Conservation (phyloP, 2,797 vertebrate species). For the Sebastes nivosus region DNA sequence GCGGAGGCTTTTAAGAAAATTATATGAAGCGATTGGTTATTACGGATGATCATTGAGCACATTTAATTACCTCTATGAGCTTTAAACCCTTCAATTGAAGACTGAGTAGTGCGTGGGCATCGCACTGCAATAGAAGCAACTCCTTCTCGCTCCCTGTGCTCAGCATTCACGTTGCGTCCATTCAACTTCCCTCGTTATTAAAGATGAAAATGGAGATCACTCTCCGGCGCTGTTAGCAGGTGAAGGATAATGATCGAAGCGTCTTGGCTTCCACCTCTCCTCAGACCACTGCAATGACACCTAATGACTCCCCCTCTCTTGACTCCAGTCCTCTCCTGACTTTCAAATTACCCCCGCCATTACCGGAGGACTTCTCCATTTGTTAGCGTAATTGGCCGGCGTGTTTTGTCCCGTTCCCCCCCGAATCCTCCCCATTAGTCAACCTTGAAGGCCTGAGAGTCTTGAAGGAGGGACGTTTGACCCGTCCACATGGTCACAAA, state of each 20-base stretch:
- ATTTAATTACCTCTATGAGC: constrained; percentile 20
- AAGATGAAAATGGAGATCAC: constrained; percentile 49
- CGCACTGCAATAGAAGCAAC: background rate
- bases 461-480: constrained; percentile 22
- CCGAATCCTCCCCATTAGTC: constrained; percentile 59
- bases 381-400: constrained; percentile 73
- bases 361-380: constrained; percentile 71
- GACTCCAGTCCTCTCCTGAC: constrained; percentile 50
- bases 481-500: constrained; percentile 2
- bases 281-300: constrained; percentile 62
- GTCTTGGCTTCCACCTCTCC: constrained; percentile 51
- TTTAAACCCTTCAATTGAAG: constrained; percentile 15
- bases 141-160: background rate
- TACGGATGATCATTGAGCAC: constrained; percentile 16
- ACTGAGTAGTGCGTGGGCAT: background rate
- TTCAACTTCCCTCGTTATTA: constrained; percentile 43
- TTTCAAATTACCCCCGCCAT: constrained; percentile 67
- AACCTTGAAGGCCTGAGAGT: constrained; percentile 3
- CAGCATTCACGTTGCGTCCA: constrained; percentile 4
- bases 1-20: constrained; percentile 19
- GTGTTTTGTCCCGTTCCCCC: constrained; percentile 51
- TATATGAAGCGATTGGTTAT: constrained; percentile 29
- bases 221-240: constrained; percentile 51
- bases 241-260: constrained; percentile 64
- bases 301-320: constrained; percentile 59